Base-by-base conservation (phyloP, 2,797 vertebrate species). In the Adrianichthys oophorus region DNA sequence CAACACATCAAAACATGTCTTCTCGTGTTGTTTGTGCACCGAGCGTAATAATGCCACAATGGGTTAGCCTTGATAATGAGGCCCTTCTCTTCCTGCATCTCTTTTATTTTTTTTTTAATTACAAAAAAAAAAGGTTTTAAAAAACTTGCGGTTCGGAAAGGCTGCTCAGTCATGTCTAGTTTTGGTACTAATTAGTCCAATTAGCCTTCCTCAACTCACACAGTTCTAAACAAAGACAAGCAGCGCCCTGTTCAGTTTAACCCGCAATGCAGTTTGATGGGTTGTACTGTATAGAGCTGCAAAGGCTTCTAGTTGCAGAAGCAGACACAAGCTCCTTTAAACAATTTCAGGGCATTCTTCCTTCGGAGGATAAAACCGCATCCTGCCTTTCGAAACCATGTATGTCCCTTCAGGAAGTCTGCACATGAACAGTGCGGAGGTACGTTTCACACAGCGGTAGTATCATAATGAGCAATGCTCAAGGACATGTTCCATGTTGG, bases 111-210 rank as follows among this genome's bases (percentile, higher is more conserved):
- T 55, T 57, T 46, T 45, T 47, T 48, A 14, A 37, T 37, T 37
- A 37, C 10, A 3, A 37, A 61, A 58, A 57, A 65, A 64, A 72
- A 81, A 66, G 65, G 57, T 72, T 65, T 65, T 48, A 52, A 80
- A 83, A 77, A 81, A 85, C 82, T 77, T 83, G 82, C 56, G 78
- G 63, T 64, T 58, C 70, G 72, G 74, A 82, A 64, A 78, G 65
- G 72, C 63, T 68, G 72, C 75, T 84, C 75, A 60, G 74, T 73
- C 68, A 70, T 77, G 77, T 69, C 80, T 74, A 84, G 79, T 85
- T 85, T 86, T 80, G 70, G 61, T 70, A 62, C 74, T 89, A 90
- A 89, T 89, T 89, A 87, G 87, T 74, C 85, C 86, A 88, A 89
- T 90, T 90, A 87, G 73, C 78, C 81, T 81, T 76, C 82, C 70